These are phyloP conservation scores for Anastrepha ludens DNA, from an alignment of 1,140 invertebrate species.

Conservation along the genomic window DNA sequence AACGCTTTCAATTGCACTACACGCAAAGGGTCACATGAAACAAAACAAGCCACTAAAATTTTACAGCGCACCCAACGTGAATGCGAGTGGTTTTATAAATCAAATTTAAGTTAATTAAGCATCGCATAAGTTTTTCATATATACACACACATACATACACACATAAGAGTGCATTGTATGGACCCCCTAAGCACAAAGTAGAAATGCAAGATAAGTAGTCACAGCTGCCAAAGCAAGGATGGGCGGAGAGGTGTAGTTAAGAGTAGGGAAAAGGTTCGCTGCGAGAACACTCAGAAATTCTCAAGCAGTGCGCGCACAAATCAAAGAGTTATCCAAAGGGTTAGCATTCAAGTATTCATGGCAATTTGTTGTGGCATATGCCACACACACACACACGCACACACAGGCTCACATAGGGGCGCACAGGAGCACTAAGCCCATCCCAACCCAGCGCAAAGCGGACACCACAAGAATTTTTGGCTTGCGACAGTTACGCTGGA, in stretches of 20 bases:
- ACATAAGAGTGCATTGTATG: not conserved
- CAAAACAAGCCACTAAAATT: constrained; percentile 3
- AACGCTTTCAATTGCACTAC: not conserved
- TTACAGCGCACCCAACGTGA: constrained; percentile 25
- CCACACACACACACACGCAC: not conserved
- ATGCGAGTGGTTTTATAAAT: constrained; percentile 40
- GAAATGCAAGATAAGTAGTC: not conserved
- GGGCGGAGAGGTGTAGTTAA: not conserved
- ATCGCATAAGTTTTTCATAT: not conserved
- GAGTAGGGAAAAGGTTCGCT: not conserved
- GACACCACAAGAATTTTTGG: constrained; percentile 36
- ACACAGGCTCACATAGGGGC: not conserved
- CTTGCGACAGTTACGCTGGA: constrained; percentile 38
- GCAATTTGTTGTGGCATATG: constrained; percentile 31
- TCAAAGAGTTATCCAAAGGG: constrained; percentile 31
- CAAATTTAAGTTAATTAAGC: constrained; percentile 52
- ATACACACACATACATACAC: not conserved
- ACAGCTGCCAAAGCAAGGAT: not conserved
- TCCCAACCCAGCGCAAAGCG: too few species aligned
- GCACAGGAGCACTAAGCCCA: too few species aligned
- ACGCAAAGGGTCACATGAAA: not conserved
- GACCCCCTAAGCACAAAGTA: not conserved
- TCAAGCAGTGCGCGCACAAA: constrained; percentile 14
- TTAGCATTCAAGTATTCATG: constrained; percentile 42
- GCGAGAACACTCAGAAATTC: not conserved